Base-by-base conservation (phyloP, 2,113 vertebrate genomes). In the Hemichromis elongatus region DNA sequence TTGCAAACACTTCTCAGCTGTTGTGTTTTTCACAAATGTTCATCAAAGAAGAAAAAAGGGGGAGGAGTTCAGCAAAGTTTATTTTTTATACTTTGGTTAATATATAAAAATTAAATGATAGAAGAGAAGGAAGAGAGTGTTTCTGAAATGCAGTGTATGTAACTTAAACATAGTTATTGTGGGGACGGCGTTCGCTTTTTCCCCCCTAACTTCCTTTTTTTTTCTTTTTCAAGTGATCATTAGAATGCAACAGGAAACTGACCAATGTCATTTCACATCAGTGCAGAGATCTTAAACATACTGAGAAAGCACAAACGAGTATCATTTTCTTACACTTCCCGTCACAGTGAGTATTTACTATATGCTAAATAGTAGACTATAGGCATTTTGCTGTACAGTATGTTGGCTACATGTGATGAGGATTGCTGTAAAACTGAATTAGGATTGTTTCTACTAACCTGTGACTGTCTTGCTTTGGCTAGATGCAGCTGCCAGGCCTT, bases 231-330 rank as follows among this genome's bases (percentile, higher is more conserved):
- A 57, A 50, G 54, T 79, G 28, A 47, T 66, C 19, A 14, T 35
- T n/a, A 24, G 19, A 30, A 35, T 85, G 82, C 52, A 93, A 94
- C 90, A 92, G 91, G 94, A 95, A 95, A 91, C 90, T 81, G 80
- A 88, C 80, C 66, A 89, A 79, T 79, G 28, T 5, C 54, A 78
- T 75, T 87, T 86, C 82, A 85, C 50, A 77, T 9, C 16, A 57
- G 4, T 54, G 45, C 35, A 12, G 68, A 73, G 24, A 35, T 61
- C 18, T 16, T 14, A 47, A 6, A 24, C 12, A 40, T 13, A n/a
- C 30, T 37, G 8, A 26, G 47, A 37, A 59, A 81, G 59, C 30
- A 18, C 21, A 50, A 52, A 80, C 61, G 42, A 2, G 26, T 7
- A 28, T 9, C n/a, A 6, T 35, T 55, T 47, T 47, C 10, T 42